phyloP scores from a whole-genome alignment of 2,888 invertebrate species.

The Metalampra italica region DNA sequence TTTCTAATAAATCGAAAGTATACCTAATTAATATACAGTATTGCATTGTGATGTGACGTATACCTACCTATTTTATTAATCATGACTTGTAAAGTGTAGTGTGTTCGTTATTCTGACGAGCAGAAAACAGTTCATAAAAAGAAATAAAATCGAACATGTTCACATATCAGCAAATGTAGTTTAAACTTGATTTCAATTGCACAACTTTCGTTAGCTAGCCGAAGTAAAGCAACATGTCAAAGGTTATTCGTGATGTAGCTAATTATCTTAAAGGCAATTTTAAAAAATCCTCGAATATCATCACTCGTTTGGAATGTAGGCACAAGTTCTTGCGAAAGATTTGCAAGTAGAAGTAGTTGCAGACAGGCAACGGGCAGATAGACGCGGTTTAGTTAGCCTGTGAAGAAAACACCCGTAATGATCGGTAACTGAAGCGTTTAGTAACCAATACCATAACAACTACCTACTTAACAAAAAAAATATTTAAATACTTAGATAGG shows the following conservation, averaged over 20 bases:
- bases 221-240: conserved; percentile 36
- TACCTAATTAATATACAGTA: too few relatives aligned
- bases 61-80: too few relatives aligned
- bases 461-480: too few relatives aligned
- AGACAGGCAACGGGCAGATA: background rate
- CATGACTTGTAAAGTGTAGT: too few relatives aligned
- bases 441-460: too few relatives aligned
- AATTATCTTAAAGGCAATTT: conserved; percentile 37
- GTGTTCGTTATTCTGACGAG: too few relatives aligned
- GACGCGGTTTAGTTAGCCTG: background rate
- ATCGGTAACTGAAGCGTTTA: too few relatives aligned
- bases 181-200: conserved; percentile 8
- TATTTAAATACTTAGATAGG: too few relatives aligned
- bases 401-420: too few relatives aligned
- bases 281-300: conserved; percentile 20
- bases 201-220: conserved; percentile 20
- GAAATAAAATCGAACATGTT: conserved; percentile 5
- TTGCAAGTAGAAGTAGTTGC: background rate
- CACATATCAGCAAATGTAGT: conserved; percentile 8
- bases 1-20: too few relatives aligned
- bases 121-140: too few relatives aligned
- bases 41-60: too few relatives aligned
- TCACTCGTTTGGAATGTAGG: conserved; percentile 10
- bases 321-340: conserved; percentile 12
- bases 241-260: conserved; percentile 49